These are phyloP conservation scores for Hoplodrina ambigua DNA, from an alignment of 2,888 invertebrate species.

Conservation along the genomic window DNA sequence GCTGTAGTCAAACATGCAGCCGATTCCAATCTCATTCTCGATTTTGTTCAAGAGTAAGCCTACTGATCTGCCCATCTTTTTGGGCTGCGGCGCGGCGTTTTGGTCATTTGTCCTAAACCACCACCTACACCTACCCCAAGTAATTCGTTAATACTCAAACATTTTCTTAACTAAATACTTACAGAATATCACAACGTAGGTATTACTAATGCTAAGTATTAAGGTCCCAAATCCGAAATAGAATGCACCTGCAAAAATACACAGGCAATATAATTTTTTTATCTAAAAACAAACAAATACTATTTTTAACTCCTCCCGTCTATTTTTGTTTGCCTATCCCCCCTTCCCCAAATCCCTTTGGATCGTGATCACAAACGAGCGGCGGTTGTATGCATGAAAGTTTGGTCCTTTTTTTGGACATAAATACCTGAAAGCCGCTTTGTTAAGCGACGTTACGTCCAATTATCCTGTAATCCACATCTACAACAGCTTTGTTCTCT, in stretches of 20 bases:
- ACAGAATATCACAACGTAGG: too few species aligned
- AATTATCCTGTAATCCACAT: slow-evolving; percentile 77
- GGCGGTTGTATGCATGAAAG: slow-evolving; percentile 55
- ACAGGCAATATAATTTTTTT: neutral
- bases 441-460: slow-evolving; percentile 68
- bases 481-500: slow-evolving; percentile 71
- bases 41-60: too few species aligned
- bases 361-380: slow-evolving; percentile 63
- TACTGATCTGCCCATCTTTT: too few species aligned
- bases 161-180: neutral
- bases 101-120: too few species aligned
- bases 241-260: slow-evolving; percentile 6
- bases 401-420: slow-evolving; percentile 60
- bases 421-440: slow-evolving; percentile 71
- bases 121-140: too few species aligned
- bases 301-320: slow-evolving; percentile 23
- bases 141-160: neutral
- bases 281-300: slow-evolving; percentile 11
- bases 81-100: too few species aligned
- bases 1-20: too few species aligned
- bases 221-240: neutral
- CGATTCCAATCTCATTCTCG: too few species aligned
- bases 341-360: slow-evolving; percentile 51
- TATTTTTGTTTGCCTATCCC: slow-evolving; percentile 40
- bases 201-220: neutral